A percentile compares a stretch with the other conserved stretches of the same genome.
Conservation (phyloP, 2,113 vertebrate species). For the Melanocharis versteri region DNA sequence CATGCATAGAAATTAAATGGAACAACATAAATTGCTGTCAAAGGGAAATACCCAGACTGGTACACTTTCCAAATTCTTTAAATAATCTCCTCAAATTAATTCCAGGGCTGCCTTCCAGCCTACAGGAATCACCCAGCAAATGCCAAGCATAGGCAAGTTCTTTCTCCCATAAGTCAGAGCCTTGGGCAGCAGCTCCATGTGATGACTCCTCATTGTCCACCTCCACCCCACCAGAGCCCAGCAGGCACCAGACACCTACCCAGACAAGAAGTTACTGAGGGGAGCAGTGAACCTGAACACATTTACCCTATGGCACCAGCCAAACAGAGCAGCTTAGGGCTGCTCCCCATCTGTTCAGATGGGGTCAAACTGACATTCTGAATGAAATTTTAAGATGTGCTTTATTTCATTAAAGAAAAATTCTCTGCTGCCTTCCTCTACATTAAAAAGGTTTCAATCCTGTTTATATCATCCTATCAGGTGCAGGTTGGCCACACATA, state of each 20-base stretch:
- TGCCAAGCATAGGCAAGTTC: neutral
- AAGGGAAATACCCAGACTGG: neutral
- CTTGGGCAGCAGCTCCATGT: accelerated
- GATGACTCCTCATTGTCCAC: neutral
- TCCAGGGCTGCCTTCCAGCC: neutral
- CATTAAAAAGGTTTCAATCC: neutral
- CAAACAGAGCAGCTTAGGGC: neutral
- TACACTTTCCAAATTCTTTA: neutral
- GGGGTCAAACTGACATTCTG: neutral
- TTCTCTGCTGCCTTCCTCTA: neutral
- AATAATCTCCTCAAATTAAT: neutral
- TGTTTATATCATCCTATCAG: neutral
- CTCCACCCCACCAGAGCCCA: neutral
- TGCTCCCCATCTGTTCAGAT: neutral
- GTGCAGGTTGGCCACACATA: neutral
- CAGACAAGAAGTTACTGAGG: neutral
- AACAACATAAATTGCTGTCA: neutral
- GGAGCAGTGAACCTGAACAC: neutral
- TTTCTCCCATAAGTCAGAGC: neutral
- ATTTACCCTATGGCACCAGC: neutral
- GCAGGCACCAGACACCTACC: neutral
- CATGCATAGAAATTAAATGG: accelerated
- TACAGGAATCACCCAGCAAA: neutral
- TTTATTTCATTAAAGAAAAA: neutral
- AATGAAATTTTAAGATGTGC: neutral